Conservation (phyloP, 2,888 invertebrate species). For the Sminthurides aquaticus region DNA sequence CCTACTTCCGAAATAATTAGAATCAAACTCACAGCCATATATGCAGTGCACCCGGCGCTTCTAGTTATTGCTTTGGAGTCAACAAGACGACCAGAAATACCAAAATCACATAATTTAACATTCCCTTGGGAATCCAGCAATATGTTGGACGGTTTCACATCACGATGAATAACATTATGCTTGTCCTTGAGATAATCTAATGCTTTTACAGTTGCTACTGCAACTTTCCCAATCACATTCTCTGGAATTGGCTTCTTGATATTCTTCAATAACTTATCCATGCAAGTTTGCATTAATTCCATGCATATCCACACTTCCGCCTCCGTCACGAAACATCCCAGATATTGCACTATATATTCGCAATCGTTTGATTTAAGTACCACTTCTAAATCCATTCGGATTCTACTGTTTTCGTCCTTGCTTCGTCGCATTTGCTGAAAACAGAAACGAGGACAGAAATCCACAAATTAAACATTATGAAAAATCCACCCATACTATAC, state of each 20-base stretch:
- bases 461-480: no score
- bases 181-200: conserved; percentile 93
- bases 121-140: conserved; percentile 88
- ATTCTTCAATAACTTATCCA: conserved; percentile 88
- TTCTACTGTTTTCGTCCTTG: conserved; percentile 92
- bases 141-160: conserved; percentile 98
- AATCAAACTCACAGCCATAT: conserved; percentile 78
- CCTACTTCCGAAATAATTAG: neutral
- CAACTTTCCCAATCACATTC: conserved; percentile 90
- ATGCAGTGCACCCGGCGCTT: conserved; percentile 97
- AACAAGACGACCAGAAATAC: conserved; percentile 94
- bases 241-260: conserved; percentile 88
- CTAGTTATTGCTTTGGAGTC: conserved; percentile 97
- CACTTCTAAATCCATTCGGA: conserved; percentile 97
- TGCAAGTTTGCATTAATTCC: conserved; percentile 98
- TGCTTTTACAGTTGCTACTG: conserved; percentile 91
- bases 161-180: conserved; percentile 94
- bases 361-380: conserved; percentile 96
- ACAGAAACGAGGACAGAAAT: conserved; percentile 18
- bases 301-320: conserved; percentile 99
- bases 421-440: conserved; percentile 90
- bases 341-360: conserved; percentile 91
- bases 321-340: conserved; percentile 95
- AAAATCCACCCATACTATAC: no score
- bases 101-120: conserved; percentile 98